Evolutionary conservation across 2,113 vertebrate species (phyloP), one percentile per base, ranked within the genome.

Genomic region (Scytalopus superciliaris): DNA sequence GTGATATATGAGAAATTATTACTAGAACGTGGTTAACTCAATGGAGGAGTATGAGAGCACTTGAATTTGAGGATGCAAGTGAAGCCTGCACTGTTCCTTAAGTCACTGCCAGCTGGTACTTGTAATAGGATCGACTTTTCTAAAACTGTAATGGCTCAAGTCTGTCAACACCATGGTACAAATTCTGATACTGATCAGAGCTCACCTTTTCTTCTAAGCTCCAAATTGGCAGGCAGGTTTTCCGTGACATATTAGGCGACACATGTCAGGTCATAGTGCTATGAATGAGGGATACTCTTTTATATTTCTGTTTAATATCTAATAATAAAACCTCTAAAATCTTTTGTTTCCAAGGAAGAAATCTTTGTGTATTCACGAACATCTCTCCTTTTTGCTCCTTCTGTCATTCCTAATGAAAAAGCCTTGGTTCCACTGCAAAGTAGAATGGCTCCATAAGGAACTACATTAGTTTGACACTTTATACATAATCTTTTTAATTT

Each of bases 141-240:
- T 50, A 72, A 75, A 89, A 49, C 52, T 57, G 30, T 18, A 63
- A 56, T 49, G 23, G 40, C 62, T 85, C 12, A 12, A 33, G 70
- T 60, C 82, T 76, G 49, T 31, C 12, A 62, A 64, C 19, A 47
- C 17, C 14, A 10, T 12, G 14, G 78, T 56, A 35, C 53, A 72
- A 85, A 87, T 66, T 77, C 68, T 82, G 84, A 95, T 94, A 81
- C 39, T 25, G 37, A 91, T 95, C 89, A 94, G 87, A 89, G 93
- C 64, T 90, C 94, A 73, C 0, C 15, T 73, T 67, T 79, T 89
- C 67, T 77, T 89, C 70, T 64, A 31, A 53, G 56, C 60, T 87
- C 47, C 81, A 79, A 10, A 44, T 2, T 78, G 67, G 56, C 62
- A 64, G 57, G 74, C 19, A 89, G 35, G 40, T 87, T 93, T 93